phyloP scores from a whole-genome alignment of 2,888 invertebrate species.

The Yponomeuta evonymella region DNA sequence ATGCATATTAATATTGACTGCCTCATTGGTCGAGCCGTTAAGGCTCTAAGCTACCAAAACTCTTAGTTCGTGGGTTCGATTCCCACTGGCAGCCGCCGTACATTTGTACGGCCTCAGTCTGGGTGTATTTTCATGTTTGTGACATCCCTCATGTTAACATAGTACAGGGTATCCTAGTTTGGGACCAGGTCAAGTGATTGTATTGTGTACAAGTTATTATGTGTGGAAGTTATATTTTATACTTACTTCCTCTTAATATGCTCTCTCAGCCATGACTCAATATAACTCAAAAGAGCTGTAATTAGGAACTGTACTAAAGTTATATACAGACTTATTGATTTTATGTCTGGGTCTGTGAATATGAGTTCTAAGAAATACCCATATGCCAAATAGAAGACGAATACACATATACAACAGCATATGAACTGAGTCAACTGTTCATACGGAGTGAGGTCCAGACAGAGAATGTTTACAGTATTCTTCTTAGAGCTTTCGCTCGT shows the following conservation, averaged over 20 bases:
- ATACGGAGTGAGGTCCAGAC: slow-evolving; percentile 82
- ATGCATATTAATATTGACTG: no score
- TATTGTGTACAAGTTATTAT: no score
- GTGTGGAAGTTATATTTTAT: slow-evolving; percentile 15
- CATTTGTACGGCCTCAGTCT: no score
- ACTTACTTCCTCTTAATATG: slow-evolving; percentile 77
- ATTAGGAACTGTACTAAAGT: slow-evolving; percentile 94
- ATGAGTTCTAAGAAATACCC: slow-evolving; percentile 95
- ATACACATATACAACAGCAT: slow-evolving; percentile 86
- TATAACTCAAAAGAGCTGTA: slow-evolving; percentile 87
- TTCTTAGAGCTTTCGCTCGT: slow-evolving; percentile 32
- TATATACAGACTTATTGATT: slow-evolving; percentile 93
- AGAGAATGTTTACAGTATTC: slow-evolving; percentile 80
- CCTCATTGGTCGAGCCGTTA: no score
- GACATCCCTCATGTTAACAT: no score
- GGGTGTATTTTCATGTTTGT: no score
- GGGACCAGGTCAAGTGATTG: no score
- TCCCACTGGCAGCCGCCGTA: no score
- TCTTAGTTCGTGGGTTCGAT: no score
- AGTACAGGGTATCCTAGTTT: no score
- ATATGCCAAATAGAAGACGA: slow-evolving; percentile 91
- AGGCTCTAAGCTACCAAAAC: no score
- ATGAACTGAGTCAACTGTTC: slow-evolving; percentile 83
- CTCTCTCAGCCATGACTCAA: slow-evolving; percentile 81
- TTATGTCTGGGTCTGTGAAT: slow-evolving; percentile 92